Evolutionary conservation across 64 coral and sea anemone species (phyloP).

Genomic region (Cladopsammia gracilis): DNA sequence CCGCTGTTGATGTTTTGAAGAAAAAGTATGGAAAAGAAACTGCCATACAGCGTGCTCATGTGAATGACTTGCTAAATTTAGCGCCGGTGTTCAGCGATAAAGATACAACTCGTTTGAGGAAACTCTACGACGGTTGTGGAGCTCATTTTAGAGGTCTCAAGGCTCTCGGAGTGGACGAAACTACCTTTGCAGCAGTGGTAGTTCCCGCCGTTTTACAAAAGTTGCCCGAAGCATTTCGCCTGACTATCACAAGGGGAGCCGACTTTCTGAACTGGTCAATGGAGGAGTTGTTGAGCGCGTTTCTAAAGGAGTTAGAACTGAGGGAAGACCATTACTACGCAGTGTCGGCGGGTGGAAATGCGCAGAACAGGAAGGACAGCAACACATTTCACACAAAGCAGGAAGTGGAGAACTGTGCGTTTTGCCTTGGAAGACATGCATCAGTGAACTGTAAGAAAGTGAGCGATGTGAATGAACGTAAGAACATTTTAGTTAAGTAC

Average conservation of each 20-base stretch:
- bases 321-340: slow-evolving; percentile 48
- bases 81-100: slow-evolving; percentile 1
- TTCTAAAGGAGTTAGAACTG: slow-evolving; percentile 46
- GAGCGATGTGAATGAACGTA: neutral
- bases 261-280: slow-evolving; percentile 9
- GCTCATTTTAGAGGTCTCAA: neutral
- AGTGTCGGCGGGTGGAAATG: neutral
- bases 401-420: slow-evolving; percentile 15
- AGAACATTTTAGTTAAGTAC: slow-evolving; percentile 47
- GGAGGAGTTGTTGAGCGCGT: slow-evolving; percentile 8
- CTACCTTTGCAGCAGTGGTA: slow-evolving; percentile 21
- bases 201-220: slow-evolving; percentile 39
- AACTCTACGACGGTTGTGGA: neutral
- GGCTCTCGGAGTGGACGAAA: neutral
- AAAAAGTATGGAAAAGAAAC: slow-evolving; percentile 7
- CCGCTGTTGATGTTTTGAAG: slow-evolving; percentile 11
- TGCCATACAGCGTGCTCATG: neutral
- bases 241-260: slow-evolving; percentile 8
- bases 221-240: neutral
- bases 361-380: neutral
- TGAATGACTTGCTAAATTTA: neutral
- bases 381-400: slow-evolving; percentile 2
- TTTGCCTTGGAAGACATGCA: slow-evolving; percentile 23
- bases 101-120: neutral
- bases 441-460: slow-evolving; percentile 50